Evolutionary conservation across 2,888 invertebrate species (phyloP), one percentile per base, ranked within the genome.

Genomic region (Tiliacea aurago): DNA sequence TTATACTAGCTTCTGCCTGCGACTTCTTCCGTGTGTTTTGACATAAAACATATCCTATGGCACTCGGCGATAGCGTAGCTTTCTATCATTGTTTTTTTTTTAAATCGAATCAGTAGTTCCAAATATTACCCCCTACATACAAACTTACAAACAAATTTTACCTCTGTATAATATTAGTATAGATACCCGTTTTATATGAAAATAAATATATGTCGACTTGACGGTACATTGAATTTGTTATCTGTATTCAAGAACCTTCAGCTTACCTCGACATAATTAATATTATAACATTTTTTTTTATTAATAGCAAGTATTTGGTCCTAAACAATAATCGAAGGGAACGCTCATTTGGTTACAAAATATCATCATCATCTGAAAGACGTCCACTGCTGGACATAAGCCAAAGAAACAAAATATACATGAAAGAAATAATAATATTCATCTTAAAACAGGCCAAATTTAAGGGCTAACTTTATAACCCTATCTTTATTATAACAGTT

Each of bases 401-500:
- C n/a, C n/a, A n/a, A n/a, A n/a, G n/a, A n/a, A n/a, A n/a, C 33
- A 28, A 63, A 43, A 37, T 6, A 61, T 23, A 58, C 13, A 33
- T 23, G 15, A 37, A 37, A 37, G 37, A 37, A 20, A 23, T 11
- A 61, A 28, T 13, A 55, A 55, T 41, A n/a, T 45, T 37, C n/a
- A 62, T 45, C 56, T 13, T 78, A 58, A 41, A 59, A 47, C 9
- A 53, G 37, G 18, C 18, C 9, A 78, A 20, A 68, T 23, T 51
- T 18, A 47, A 80, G 45, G 66, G 59, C 15, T 45, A 56, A 37
- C 28, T 43, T 55, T 15, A 64, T 28, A 51, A 47, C 51, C n/a
- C 41, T 55, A 55, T 63, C 45, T 70, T 66, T 53, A 64, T 59
- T 78, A 49, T 23, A 80, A 55, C 74, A 47, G 62, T 70, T 80